phyloP scores from a whole-genome alignment of 2,797 vertebrate species.

The Cryptoblepharus egeriae region DNA sequence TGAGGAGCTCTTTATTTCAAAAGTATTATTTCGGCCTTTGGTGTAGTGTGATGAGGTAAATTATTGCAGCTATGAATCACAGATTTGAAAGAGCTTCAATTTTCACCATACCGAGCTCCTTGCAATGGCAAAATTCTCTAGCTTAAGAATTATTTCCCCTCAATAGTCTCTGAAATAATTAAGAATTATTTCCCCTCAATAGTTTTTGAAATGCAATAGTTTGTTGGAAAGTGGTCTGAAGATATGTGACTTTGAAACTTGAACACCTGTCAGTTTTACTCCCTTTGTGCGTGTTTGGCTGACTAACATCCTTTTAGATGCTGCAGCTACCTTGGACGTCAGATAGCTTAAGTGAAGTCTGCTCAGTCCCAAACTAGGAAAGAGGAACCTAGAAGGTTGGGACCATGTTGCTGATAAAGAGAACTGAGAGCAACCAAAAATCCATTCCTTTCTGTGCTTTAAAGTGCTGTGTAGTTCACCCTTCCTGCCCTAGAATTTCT shows the following conservation, averaged over 20 bases:
- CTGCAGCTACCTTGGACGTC: not conserved
- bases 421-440: not conserved
- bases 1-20: not conserved
- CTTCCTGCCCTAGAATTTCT: not conserved
- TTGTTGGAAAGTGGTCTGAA: not conserved
- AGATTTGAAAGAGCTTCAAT: not conserved
- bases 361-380: not conserved
- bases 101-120: not conserved
- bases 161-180: not conserved
- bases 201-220: not conserved
- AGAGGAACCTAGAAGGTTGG: not conserved
- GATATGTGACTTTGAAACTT: not conserved
- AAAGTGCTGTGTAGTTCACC: not conserved
- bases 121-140: not conserved
- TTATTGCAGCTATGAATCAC: not conserved
- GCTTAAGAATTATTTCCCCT: not conserved
- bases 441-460: not conserved
- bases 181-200: not conserved
- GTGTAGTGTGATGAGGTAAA: not conserved
- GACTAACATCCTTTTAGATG: not conserved
- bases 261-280: not conserved
- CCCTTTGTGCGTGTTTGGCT: too few relatives aligned
- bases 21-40: not conserved
- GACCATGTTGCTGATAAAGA: too few relatives aligned
- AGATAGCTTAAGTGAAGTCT: not conserved